Evolutionary conservation across 1,140 invertebrate genomes (phyloP).

Genomic region (Pseudomyrmex pallidus): DNA sequence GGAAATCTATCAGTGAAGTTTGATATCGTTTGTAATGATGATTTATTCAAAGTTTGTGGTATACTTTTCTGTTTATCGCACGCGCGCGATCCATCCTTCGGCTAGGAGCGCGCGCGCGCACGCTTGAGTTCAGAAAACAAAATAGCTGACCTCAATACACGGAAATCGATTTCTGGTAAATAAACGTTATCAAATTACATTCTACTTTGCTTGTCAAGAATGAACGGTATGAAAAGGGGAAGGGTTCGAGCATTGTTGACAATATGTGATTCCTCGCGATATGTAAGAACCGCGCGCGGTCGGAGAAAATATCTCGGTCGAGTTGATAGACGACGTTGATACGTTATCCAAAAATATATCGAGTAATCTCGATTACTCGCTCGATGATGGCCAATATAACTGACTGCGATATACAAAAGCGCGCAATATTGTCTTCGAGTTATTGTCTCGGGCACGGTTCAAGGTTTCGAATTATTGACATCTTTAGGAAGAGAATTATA

Average conservation of each 20-base stretch:
- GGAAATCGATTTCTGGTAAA: constrained; percentile 16
- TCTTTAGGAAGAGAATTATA: constrained; percentile 21
- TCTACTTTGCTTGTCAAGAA: background rate
- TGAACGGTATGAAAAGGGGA: background rate
- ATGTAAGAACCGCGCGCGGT: background rate
- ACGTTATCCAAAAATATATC: constrained; percentile 9
- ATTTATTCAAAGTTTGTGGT: constrained; percentile 37
- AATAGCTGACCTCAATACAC: constrained; percentile 9
- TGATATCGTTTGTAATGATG: background rate
- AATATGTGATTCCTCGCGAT: no score
- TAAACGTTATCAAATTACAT: constrained; percentile 26
- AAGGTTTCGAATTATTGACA: constrained; percentile 1
- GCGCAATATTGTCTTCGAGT: constrained; percentile 9
- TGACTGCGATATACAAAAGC: constrained; percentile 8
- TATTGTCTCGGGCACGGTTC: background rate
- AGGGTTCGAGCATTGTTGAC: background rate
- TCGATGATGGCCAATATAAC: constrained; percentile 15
- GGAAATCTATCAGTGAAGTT: background rate
- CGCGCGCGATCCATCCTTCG: background rate
- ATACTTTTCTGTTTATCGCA: constrained; percentile 27
- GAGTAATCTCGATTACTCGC: background rate
- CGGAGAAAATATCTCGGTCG: background rate
- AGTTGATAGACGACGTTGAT: background rate
- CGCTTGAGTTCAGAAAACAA: background rate
- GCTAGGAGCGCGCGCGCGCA: no score